A percentile compares a stretch with the other conserved stretches of the same genome.
phyloP scores from a whole-genome alignment of 2,113 vertebrate species.

The Paraplagusia blochii region DNA sequence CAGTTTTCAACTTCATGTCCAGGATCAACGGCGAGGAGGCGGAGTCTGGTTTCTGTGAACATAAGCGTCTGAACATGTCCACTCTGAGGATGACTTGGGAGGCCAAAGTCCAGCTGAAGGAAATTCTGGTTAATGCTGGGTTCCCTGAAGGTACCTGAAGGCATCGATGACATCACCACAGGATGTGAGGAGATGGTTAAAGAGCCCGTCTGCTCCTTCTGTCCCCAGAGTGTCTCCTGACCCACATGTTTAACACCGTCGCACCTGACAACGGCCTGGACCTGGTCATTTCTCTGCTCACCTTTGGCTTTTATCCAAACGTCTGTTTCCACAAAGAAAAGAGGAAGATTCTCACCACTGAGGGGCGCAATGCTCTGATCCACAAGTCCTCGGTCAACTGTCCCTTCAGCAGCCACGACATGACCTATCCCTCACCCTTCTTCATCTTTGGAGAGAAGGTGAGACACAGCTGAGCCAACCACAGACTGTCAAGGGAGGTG shows the following conservation, averaged over 20 bases:
- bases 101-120: slow-evolving; percentile 96
- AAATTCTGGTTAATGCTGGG: slow-evolving; percentile 87
- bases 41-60: slow-evolving; percentile 90
- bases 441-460: slow-evolving; percentile 98
- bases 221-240: slow-evolving; percentile 84
- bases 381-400: slow-evolving; percentile 97
- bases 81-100: slow-evolving; percentile 98
- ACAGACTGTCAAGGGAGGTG: no score
- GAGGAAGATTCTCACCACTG: slow-evolving; percentile 93
- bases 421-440: slow-evolving; percentile 90
- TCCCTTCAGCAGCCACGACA: slow-evolving; percentile 92
- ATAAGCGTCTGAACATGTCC: slow-evolving; percentile 93
- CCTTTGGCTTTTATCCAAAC: slow-evolving; percentile 92
- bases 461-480: no score
- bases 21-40: slow-evolving; percentile 93
- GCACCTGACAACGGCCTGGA: slow-evolving; percentile 94
- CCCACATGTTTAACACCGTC: slow-evolving; percentile 86
- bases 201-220: neutral
- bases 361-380: slow-evolving; percentile 94
- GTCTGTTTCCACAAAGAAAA: slow-evolving; percentile 98
- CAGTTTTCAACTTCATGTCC: neutral
- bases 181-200: neutral
- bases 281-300: slow-evolving; percentile 90
- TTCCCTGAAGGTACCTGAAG: slow-evolving; percentile 88
- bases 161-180: neutral